A percentile compares a stretch with the other conserved stretches of the same genome.
Conservation (phyloP, 2,888 invertebrate genomes). For the Anarsia innoxiella region DNA sequence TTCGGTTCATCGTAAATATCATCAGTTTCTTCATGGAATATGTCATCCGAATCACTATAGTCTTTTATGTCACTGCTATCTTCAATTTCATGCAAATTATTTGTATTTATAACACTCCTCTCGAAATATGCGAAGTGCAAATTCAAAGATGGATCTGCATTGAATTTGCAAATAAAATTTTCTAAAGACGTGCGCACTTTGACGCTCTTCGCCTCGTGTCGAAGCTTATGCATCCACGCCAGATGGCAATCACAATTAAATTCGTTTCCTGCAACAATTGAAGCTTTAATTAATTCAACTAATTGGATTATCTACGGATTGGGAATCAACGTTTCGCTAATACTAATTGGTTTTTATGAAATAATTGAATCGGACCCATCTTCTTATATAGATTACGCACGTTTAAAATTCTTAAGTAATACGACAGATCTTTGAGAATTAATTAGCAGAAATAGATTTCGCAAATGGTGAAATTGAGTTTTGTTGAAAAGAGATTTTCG, state of each 20-base stretch:
- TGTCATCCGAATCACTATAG: conserved; percentile 52
- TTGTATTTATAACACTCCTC: conserved; percentile 49
- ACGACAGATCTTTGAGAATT: conserved; percentile 3
- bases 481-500: not conserved
- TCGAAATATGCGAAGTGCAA: conserved; percentile 62
- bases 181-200: conserved; percentile 82
- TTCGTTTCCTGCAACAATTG: conserved; percentile 83
- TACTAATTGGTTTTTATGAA: conserved; percentile 33
- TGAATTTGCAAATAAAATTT: conserved; percentile 82
- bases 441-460: not conserved
- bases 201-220: conserved; percentile 83
- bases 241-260: conserved; percentile 90
- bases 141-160: conserved; percentile 51
- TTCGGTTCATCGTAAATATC: conserved; percentile 59
- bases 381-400: conserved; percentile 6
- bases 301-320: conserved; percentile 35
- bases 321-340: conserved; percentile 17
- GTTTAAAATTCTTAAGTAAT: conserved; percentile 13
- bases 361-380: conserved; percentile 23
- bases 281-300: conserved; percentile 35
- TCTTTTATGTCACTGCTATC: conserved; percentile 55
- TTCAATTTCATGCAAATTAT: conserved; percentile 49
- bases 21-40: conserved; percentile 58
- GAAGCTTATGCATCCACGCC: conserved; percentile 86
- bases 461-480: not conserved